Evolutionary conservation across 2,113 vertebrate genomes (phyloP).

Genomic region (Circaetus gallicus): DNA sequence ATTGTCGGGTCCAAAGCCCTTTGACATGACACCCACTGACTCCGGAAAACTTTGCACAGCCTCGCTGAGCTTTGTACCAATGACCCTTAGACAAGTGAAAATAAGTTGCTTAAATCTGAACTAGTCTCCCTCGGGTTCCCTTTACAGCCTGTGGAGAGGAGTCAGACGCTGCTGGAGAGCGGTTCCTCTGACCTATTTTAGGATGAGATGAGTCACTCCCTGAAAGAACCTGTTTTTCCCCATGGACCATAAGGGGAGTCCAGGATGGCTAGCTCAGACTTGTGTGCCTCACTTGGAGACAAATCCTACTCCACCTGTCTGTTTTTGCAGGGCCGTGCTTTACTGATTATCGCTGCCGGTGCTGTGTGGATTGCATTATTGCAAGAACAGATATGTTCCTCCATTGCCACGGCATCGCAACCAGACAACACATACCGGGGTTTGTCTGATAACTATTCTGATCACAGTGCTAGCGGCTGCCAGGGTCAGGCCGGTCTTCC

Average conservation of each 20-base stretch:
- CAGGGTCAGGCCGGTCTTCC: slow-evolving; percentile 32
- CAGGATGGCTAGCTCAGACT: slow-evolving; percentile 18
- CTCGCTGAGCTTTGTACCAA: neutral
- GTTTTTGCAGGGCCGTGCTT: neutral
- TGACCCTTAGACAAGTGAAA: neutral
- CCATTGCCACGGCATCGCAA: neutral
- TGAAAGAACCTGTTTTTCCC: slow-evolving; percentile 57
- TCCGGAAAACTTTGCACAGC: neutral
- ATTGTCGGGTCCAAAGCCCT: neutral
- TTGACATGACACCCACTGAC: neutral
- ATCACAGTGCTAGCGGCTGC: slow-evolving; percentile 33
- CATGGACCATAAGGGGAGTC: neutral
- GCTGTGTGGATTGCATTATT: neutral
- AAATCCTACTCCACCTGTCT: neutral
- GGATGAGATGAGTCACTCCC: slow-evolving; percentile 8
- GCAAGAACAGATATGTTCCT: neutral
- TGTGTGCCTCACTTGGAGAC: neutral
- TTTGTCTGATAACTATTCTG: slow-evolving; percentile 50
- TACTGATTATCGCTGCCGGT: rapidly evolving
- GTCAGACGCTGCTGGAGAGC: neutral
- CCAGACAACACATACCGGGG: neutral
- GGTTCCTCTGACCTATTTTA: slow-evolving; percentile 50
- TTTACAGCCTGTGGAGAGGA: slow-evolving; percentile 1
- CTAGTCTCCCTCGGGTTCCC: neutral
- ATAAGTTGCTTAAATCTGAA: neutral